A percentile compares a stretch with the other conserved stretches of the same genome.
These are phyloP conservation scores for Hyperopisus bebe DNA, from an alignment of 2,113 vertebrate species.

Conservation along the genomic window DNA sequence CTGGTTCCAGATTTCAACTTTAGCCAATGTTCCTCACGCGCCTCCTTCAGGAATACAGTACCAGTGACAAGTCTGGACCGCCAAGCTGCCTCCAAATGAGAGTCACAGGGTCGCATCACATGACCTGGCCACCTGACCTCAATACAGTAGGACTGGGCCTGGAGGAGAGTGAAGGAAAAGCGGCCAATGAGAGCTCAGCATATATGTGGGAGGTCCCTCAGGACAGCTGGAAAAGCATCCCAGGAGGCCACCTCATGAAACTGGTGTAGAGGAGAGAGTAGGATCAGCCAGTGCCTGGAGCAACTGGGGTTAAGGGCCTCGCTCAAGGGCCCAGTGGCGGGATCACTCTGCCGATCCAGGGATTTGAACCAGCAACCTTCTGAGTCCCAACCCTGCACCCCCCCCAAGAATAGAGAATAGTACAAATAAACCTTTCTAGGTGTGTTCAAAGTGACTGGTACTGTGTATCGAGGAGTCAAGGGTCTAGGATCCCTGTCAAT, in stretches of 20 bases:
- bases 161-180: no score
- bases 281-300: not conserved
- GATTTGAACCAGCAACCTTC: not conserved
- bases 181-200: not conserved
- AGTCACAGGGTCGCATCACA: not conserved
- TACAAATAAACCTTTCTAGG: not conserved
- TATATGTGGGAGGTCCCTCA: not conserved
- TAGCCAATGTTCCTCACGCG: not conserved
- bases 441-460: not conserved
- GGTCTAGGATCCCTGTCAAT: slow-evolving; percentile 2
- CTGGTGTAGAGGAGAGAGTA: not conserved
- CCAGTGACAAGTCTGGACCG: not conserved
- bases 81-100: not conserved
- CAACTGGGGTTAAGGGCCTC: not conserved
- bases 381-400: not conserved
- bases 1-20: not conserved
- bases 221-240: not conserved
- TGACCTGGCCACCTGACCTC: not conserved
- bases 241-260: not conserved
- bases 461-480: not conserved
- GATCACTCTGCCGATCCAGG: not conserved
- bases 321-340: not conserved
- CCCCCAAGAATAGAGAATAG: not conserved
- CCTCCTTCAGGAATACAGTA: not conserved
- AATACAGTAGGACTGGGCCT: no score